These are phyloP conservation scores for Hirudinaria manillensis DNA, from an alignment of 2,888 invertebrate genomes.

Conservation along the genomic window DNA sequence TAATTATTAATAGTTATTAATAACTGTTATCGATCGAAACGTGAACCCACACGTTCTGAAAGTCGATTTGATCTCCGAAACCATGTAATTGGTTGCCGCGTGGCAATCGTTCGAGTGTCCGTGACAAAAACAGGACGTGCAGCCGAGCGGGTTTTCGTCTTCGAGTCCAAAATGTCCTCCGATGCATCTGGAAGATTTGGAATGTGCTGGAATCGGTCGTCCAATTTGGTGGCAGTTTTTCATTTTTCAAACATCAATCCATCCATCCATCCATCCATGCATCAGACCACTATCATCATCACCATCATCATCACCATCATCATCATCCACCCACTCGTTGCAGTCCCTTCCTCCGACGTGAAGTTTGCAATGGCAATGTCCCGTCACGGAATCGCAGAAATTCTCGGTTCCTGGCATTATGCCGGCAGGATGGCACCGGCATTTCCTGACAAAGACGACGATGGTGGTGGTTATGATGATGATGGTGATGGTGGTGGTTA, in stretches of 20 bases:
- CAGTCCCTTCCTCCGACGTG: slow-evolving; percentile 93
- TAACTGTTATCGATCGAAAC: too few relatives aligned
- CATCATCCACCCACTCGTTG: slow-evolving; percentile 63
- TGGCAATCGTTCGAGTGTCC: slow-evolving; percentile 79
- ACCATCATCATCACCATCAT: slow-evolving; percentile 16
- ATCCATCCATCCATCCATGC: slow-evolving; percentile 64
- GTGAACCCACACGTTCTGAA: slow-evolving; percentile 70
- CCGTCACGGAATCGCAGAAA: slow-evolving; percentile 48
- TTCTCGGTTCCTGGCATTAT: slow-evolving; percentile 43
- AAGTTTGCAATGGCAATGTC: slow-evolving; percentile 41
- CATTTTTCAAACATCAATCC: slow-evolving; percentile 52
- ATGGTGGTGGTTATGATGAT: slow-evolving; percentile 9
- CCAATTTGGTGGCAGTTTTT: too few relatives aligned
- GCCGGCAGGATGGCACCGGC: slow-evolving; percentile 15
- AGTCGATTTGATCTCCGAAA: slow-evolving; percentile 66
- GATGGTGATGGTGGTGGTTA: slow-evolving; percentile 8
- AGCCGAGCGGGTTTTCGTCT: slow-evolving; percentile 76
- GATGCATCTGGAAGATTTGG: slow-evolving; percentile 71
- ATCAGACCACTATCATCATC: slow-evolving; percentile 56
- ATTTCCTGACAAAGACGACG: slow-evolving; percentile 16
- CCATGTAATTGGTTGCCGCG: slow-evolving; percentile 72
- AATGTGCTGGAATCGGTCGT: too few relatives aligned
- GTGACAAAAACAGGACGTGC: slow-evolving; percentile 94
- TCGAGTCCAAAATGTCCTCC: slow-evolving; percentile 86
- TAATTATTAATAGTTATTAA: too few relatives aligned